Evolutionary conservation across 2,888 invertebrate genomes (phyloP).

Genomic region (Mesochorus sp.): DNA sequence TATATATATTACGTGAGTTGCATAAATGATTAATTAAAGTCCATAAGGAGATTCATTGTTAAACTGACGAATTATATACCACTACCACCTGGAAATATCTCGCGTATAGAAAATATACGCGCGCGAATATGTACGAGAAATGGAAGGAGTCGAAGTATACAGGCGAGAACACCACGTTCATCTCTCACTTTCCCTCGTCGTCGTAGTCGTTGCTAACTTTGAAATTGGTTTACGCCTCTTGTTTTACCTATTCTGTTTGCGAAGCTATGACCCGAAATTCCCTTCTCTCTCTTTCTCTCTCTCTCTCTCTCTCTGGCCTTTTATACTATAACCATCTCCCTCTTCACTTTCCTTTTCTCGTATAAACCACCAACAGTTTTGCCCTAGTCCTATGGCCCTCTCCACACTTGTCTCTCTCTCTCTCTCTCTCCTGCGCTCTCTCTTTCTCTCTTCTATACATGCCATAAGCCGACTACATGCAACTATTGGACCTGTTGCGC

Average conservation of each 20-base stretch:
- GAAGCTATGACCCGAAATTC: conserved; percentile 66
- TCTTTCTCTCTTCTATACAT: conserved; percentile 60
- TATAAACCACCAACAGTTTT: conserved; percentile 59
- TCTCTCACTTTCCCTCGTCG: background rate
- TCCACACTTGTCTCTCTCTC: conserved; percentile 16
- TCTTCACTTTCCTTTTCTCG: conserved; percentile 38
- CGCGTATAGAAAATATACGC: background rate
- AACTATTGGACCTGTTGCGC: conserved; percentile 76
- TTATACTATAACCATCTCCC: conserved; percentile 29
- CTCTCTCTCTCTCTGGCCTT: conserved; percentile 19
- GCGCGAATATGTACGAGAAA: background rate
- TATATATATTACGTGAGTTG: conserved; percentile 4
- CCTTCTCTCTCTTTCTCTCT: conserved; percentile 23
- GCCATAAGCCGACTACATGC: conserved; percentile 70
- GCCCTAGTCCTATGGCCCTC: conserved; percentile 49
- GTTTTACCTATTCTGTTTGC: conserved; percentile 67
- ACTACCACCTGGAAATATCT: too few relatives aligned
- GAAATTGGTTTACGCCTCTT: conserved; percentile 67
- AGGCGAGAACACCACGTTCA: background rate
- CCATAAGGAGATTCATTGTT: too few relatives aligned
- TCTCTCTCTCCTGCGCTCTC: conserved; percentile 6
- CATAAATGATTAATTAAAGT: background rate
- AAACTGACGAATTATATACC: too few relatives aligned
- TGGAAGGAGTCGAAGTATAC: background rate
- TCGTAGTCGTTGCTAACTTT: conserved; percentile 57